Conservation (phyloP, 2,888 invertebrate genomes). For the Papilio protenor region DNA sequence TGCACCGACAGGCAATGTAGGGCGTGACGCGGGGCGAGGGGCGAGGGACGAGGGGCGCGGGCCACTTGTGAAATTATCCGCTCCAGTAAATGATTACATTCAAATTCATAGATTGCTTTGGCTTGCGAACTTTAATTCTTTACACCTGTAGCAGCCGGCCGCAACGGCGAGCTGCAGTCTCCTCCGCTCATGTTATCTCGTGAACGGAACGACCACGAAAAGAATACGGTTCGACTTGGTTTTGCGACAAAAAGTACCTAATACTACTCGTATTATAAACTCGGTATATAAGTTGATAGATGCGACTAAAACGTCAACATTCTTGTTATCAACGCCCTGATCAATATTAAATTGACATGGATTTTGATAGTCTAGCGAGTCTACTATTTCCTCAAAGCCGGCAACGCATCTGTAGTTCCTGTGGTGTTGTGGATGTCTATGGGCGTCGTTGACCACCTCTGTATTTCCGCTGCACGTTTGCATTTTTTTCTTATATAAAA, state of each 20-base stretch:
- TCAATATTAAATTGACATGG: background rate
- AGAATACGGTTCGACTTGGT: background rate
- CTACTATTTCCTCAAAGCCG: too few species aligned
- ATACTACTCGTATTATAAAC: too few species aligned
- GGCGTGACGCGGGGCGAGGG: background rate
- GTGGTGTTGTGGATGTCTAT: too few species aligned
- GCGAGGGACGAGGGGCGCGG: background rate
- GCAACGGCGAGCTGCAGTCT: background rate
- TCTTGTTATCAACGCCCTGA: too few species aligned
- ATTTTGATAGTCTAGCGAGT: too few species aligned
- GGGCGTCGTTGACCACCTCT: too few species aligned
- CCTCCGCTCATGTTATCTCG: background rate
- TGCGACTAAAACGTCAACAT: too few species aligned
- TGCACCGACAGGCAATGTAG: background rate
- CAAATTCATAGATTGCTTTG: slow-evolving; percentile 16
- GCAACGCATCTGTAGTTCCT: too few species aligned
- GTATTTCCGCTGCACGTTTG: too few species aligned
- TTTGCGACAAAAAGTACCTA: background rate
- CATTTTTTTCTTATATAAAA: too few species aligned
- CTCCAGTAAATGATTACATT: slow-evolving; percentile 37
- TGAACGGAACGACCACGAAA: background rate
- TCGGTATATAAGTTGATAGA: too few species aligned
- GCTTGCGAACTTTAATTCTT: background rate
- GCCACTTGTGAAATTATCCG: slow-evolving; percentile 24
- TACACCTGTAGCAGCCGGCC: background rate